Evolutionary conservation across 37 sponge, comb jelly and placozoan species (phyloP).

Genomic region (Axinella damicornis): DNA sequence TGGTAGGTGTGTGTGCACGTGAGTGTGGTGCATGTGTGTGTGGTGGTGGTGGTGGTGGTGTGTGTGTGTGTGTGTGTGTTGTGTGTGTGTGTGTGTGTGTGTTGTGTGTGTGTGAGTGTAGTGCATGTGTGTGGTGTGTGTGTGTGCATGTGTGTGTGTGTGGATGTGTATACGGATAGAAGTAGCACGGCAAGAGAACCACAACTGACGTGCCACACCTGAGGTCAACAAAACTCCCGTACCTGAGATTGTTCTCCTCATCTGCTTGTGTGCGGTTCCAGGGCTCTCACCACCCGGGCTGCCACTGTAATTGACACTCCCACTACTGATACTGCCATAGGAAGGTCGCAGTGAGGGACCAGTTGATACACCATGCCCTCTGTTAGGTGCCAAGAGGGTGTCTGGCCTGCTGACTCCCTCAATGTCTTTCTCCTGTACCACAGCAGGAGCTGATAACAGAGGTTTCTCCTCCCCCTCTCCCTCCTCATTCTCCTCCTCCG

Average conservation of each 20-base stretch:
- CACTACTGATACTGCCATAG: not conserved
- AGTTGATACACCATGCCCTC: not conserved
- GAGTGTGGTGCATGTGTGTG: no score
- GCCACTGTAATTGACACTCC: not conserved
- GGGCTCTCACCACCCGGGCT: not conserved
- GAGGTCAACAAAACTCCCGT: not conserved
- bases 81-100: no score
- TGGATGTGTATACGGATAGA: not conserved
- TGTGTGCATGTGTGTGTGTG: not conserved
- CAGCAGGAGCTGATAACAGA: not conserved
- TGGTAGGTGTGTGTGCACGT: not conserved
- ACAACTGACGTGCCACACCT: not conserved
- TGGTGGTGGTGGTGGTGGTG: no score
- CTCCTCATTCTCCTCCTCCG: not conserved
- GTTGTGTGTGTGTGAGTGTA: no score
- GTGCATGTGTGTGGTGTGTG: no score
- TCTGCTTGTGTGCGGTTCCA: not conserved
- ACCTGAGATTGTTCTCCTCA: constrained; percentile 69
- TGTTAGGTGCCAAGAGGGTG: no score
- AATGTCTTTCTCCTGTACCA: not conserved
- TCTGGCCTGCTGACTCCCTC: constrained; percentile 1
- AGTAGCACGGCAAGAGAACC: not conserved
- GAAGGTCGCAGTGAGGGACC: not conserved
- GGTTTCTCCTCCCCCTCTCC: not conserved
- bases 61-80: no score